These are phyloP conservation scores for Mellivora capensis DNA, from an alignment of 2,113 vertebrate genomes.

Conservation along the genomic window DNA sequence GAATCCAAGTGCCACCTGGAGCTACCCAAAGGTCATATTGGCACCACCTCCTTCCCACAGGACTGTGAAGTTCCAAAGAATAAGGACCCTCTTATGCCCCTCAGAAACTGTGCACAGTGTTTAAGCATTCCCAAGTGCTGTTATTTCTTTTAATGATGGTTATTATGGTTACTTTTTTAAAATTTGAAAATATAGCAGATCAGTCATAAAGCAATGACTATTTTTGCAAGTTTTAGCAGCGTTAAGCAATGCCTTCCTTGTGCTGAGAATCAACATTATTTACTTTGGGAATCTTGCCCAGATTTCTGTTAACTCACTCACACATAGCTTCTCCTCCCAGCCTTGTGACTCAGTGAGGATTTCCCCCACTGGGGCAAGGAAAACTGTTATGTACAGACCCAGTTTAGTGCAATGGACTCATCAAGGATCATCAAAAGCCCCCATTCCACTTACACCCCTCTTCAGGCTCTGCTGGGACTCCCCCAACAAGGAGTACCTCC, in stretches of 20 bases:
- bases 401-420: not conserved
- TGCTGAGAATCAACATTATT: constrained; percentile 54
- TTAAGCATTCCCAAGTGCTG: not conserved
- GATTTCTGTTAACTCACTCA: constrained; percentile 47
- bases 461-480: not conserved
- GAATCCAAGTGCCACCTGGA: not conserved
- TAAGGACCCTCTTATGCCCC: not conserved
- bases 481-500: not conserved
- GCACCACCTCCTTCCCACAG: not conserved
- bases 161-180: constrained; percentile 34
- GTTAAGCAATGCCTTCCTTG: constrained; percentile 42
- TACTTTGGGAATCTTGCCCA: constrained; percentile 49
- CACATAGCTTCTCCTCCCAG: not conserved
- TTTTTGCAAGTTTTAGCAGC: constrained; percentile 30
- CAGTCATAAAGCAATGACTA: constrained; percentile 30
- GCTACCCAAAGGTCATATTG: not conserved
- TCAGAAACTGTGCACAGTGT: not conserved
- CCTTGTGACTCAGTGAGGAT: not conserved
- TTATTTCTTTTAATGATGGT: not conserved
- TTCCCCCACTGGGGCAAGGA: not conserved
- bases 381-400: not conserved
- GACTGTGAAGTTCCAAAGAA: not conserved
- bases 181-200: constrained; percentile 33
- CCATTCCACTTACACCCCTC: not conserved
- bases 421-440: not conserved